Percentiles rank a stretch among this genome's conserved stretches.
Conservation (phyloP, 2,797 vertebrate genomes). For the Eulemur mongoz region DNA sequence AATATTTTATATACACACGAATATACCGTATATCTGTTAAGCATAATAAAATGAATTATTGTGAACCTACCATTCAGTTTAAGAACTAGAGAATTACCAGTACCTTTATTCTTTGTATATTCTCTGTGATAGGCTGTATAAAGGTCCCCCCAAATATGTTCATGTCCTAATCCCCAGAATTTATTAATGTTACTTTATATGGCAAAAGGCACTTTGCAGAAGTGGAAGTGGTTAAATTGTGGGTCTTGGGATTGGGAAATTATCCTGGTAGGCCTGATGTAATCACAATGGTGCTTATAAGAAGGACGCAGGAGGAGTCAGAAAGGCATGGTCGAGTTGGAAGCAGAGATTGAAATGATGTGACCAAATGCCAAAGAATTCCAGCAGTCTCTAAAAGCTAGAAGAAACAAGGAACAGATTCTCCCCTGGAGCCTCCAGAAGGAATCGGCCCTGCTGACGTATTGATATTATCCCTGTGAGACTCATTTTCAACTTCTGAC, state of each 20-base stretch:
- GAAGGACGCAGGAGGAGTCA: not conserved
- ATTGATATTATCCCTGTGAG: not conserved
- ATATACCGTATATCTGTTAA: not conserved
- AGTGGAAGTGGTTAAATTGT: not conserved
- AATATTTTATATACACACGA: not conserved
- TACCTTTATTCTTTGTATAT: slow-evolving; percentile 4
- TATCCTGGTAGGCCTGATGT: not conserved
- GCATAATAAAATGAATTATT: slow-evolving; percentile 37
- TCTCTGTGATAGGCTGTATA: not conserved
- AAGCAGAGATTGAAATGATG: not conserved
- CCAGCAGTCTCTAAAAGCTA: not conserved
- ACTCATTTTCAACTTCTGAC: not conserved
- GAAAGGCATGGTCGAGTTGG: not conserved
- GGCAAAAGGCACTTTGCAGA: not conserved
- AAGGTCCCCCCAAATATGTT: not conserved
- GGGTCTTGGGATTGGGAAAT: not conserved
- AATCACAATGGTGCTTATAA: not conserved
- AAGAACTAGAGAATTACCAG: not conserved
- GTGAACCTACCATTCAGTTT: not conserved
- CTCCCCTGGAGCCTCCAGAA: not conserved
- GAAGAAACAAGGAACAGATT: not conserved
- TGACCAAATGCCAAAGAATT: not conserved
- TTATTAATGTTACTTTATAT: not conserved
- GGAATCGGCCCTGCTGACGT: not conserved
- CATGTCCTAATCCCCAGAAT: not conserved